phyloP scores from a whole-genome alignment of 1,140 invertebrate genomes.

The Drosophila willistoni region DNA sequence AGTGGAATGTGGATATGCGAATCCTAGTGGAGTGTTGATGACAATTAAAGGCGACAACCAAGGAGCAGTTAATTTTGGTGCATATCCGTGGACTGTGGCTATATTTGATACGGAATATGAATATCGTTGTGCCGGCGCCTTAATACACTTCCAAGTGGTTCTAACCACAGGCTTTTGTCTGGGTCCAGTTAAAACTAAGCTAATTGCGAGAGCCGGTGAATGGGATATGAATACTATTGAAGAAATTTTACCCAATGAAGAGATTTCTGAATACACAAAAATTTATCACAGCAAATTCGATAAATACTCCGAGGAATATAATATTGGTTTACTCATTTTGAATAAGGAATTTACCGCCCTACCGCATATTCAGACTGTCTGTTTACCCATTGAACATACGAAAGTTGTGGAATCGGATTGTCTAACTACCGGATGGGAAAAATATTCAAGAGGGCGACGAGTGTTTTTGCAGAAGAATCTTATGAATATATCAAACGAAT shows the following conservation, averaged over 20 bases:
- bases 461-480: not conserved
- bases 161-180: conserved; percentile 11
- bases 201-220: conserved; percentile 27
- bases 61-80: conserved; percentile 22
- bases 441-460: not conserved
- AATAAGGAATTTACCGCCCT: not conserved
- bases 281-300: not conserved
- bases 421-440: conserved; percentile 30
- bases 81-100: conserved; percentile 33
- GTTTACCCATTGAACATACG: not conserved
- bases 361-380: conserved; percentile 7
- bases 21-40: conserved; percentile 18
- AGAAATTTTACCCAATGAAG: conserved; percentile 20
- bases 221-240: conserved; percentile 34
- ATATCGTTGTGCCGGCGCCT: not conserved
- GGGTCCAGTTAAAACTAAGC: too few species aligned
- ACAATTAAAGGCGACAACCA: not conserved
- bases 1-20: not conserved
- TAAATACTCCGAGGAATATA: not conserved
- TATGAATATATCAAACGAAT: not conserved
- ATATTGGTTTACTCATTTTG: conserved; percentile 27
- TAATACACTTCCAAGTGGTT: conserved; percentile 18
- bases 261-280: not conserved
- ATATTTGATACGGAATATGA: not conserved
- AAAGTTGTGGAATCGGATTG: not conserved